Evolutionary conservation across 2,888 invertebrate genomes (phyloP).

Genomic region (Epinotia demarniana): DNA sequence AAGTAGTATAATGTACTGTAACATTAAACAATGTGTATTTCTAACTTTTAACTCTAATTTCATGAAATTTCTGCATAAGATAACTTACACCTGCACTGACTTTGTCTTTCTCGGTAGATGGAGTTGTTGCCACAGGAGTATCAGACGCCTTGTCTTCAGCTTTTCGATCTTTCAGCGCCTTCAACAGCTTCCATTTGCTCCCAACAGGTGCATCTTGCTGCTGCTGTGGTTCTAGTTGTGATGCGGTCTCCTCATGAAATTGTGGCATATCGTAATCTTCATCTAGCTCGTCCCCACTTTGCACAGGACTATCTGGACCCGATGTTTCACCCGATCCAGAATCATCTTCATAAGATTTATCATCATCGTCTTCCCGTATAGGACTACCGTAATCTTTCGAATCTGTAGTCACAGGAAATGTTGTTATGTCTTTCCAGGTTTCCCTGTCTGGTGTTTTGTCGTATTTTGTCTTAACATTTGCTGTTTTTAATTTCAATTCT

Average conservation of each 20-base stretch:
- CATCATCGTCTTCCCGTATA: slow-evolving; percentile 69
- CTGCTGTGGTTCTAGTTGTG: slow-evolving; percentile 65
- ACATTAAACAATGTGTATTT: slow-evolving; percentile 32
- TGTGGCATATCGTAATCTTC: slow-evolving; percentile 86
- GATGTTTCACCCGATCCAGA: slow-evolving; percentile 94
- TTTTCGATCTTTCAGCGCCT: slow-evolving; percentile 94
- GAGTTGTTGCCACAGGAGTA: slow-evolving; percentile 86
- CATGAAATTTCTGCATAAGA: slow-evolving; percentile 86
- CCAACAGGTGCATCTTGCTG: slow-evolving; percentile 86
- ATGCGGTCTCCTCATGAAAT: slow-evolving; percentile 65
- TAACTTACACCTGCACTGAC: slow-evolving; percentile 89
- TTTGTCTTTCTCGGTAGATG: slow-evolving; percentile 86
- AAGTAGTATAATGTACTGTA: slow-evolving; percentile 17
- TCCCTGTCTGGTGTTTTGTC: slow-evolving; percentile 72
- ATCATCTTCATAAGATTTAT: slow-evolving; percentile 82
- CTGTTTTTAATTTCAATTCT: slow-evolving; percentile 90
- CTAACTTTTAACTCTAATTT: slow-evolving; percentile 87
- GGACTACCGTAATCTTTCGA: slow-evolving; percentile 63
- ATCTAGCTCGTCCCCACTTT: slow-evolving; percentile 89
- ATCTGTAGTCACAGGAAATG: slow-evolving; percentile 80
- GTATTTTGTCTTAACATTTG: slow-evolving; percentile 72
- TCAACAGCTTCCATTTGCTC: slow-evolving; percentile 96
- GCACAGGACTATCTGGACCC: slow-evolving; percentile 93
- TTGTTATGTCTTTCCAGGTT: slow-evolving; percentile 78
- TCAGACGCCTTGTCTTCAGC: slow-evolving; percentile 93